Base-by-base conservation (phyloP, 37 sponge, comb jelly and placozoan genomes). In the Oopsacas minuta region DNA sequence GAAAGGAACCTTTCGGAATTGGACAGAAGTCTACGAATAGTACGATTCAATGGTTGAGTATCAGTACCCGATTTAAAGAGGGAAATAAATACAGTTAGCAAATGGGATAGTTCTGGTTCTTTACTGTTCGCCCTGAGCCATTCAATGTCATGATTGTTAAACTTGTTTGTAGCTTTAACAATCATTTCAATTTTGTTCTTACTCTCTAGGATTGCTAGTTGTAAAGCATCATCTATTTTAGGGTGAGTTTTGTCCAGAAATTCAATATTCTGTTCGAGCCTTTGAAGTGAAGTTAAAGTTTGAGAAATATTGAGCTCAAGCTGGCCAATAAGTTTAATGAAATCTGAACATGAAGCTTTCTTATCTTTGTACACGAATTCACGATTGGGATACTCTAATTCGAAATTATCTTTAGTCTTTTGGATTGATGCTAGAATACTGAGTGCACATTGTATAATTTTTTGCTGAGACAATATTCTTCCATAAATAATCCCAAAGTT, bases 201-300 rank as follows among this genome's bases (percentile, higher is more conserved):
- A 34, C 75, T 61, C 30, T 61, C 75, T 3, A 61, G 22, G 1
- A 25, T n/a, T 32, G 75, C 75, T 61, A 61, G 28, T 61, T 61
- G 75, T 34, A 61, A 12, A 61, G 75, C 75, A 61, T 61, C 22
- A 61, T 10, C 7, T 34, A 61, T 32, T 61, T 61, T 61, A 25
- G 75, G 75, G 22, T 61, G 75, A 20, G 28, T 61, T 25, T 61
- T 61, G 20, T 25, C 30, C 22, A 61, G 30, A 61, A 25, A 61
- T 25, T 61, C 75, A n/a, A 61, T 61, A 61, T 61, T 10, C 75
- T 61, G 75, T n/a, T n/a, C 75, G 7, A 61, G 75, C 22, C 75
- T 61, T 34, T 61, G 17, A 12, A 61, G 75, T 32, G 17, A 61
- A n/a, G 75, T 61, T 25, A 34, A 10, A 61, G 32, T 61, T 61